These are phyloP conservation scores for Brachycybe producta DNA, from an alignment of 2,888 invertebrate species.

Conservation along the genomic window DNA sequence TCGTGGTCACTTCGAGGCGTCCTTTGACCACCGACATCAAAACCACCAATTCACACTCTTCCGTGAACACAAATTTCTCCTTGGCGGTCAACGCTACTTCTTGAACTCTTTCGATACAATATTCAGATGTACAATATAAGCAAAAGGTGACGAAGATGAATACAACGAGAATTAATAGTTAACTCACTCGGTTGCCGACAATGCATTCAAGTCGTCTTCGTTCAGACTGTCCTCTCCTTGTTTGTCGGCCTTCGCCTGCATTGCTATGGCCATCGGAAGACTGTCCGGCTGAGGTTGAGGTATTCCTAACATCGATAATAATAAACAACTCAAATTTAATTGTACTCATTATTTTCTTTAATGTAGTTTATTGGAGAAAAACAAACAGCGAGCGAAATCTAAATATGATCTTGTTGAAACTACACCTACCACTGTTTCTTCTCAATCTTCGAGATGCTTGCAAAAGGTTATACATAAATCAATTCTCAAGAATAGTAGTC, in stretches of 20 bases:
- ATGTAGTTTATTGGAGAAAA: not conserved
- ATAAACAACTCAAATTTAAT: not conserved
- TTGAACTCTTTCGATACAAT: conserved; percentile 4
- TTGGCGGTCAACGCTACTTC: conserved; percentile 31
- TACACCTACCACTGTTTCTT: conserved; percentile 3
- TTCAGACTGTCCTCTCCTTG: conserved; percentile 35
- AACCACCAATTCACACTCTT: conserved; percentile 49
- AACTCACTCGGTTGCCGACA: conserved; percentile 35
- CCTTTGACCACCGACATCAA: conserved; percentile 47
- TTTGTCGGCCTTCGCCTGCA: conserved; percentile 15
- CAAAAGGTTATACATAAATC: not conserved
- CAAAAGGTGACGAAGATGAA: not conserved
- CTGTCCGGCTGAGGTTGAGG: conserved; percentile 8
- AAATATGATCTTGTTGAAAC: too few relatives aligned
- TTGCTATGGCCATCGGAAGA: conserved; percentile 16
- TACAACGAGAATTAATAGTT: not conserved
- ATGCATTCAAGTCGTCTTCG: conserved; percentile 39
- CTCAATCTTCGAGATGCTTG: conserved; percentile 12
- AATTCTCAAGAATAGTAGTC: too few relatives aligned
- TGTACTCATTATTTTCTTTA: not conserved
- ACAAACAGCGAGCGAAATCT: not conserved
- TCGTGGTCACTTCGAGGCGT: conserved; percentile 47
- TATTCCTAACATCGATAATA: not conserved
- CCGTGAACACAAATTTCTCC: conserved; percentile 46
- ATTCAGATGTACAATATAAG: not conserved